Evolutionary conservation across 2,113 vertebrate species (phyloP).

Genomic region (Rhynchomys soricoides): DNA sequence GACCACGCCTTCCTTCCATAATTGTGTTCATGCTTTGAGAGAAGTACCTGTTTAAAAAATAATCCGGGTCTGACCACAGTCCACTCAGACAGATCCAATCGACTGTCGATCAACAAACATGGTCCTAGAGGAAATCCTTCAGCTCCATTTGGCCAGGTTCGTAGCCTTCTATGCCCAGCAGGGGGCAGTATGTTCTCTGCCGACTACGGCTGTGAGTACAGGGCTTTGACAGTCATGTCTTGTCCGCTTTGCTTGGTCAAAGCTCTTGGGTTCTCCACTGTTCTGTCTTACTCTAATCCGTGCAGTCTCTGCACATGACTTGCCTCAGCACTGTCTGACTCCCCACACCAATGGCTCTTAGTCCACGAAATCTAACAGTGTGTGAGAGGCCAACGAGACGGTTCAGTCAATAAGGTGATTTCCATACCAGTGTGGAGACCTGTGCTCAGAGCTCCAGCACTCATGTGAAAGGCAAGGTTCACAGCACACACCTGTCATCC

Average conservation of each 20-base stretch:
- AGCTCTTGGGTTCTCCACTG: no score
- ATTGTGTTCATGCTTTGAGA: neutral
- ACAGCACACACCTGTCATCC: no score
- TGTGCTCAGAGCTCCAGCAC: no score
- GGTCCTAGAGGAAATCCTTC: neutral
- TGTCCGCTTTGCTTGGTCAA: neutral
- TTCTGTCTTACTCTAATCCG: neutral
- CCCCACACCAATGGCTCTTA: neutral
- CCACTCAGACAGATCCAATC: neutral
- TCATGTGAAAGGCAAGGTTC: neutral
- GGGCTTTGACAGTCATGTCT: neutral
- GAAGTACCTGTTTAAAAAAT: slow-evolving; percentile 24
- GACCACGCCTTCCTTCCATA: neutral
- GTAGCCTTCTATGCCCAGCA: neutral
- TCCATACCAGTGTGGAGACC: neutral
- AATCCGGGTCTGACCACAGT: neutral
- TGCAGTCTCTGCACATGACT: neutral
- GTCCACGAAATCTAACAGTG: neutral
- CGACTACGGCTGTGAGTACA: fast-evolving
- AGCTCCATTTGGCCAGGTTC: neutral
- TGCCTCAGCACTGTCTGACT: neutral
- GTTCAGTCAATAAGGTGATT: neutral
- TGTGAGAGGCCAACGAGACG: neutral
- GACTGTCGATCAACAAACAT: neutral
- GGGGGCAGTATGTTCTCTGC: neutral